These are phyloP conservation scores for Gopherus flavomarginatus DNA, from an alignment of 2,113 vertebrate genomes.

Conservation along the genomic window DNA sequence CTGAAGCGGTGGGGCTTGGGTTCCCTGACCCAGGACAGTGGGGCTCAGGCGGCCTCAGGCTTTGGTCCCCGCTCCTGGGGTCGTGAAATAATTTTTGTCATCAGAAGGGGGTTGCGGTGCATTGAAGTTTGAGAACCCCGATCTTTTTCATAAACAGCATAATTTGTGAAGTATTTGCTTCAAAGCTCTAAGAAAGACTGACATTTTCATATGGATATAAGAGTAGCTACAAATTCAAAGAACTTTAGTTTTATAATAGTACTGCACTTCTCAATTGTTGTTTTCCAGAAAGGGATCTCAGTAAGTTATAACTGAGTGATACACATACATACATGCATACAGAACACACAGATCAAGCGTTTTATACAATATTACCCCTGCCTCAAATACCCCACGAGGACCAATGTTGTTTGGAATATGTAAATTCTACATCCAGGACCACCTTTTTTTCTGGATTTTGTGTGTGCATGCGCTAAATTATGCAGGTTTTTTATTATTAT, in stretches of 20 bases:
- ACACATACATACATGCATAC: not conserved
- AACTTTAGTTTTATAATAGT: not conserved
- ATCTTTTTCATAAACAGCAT: conserved; percentile 31
- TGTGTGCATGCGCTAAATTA: not conserved
- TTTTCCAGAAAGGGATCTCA: not conserved
- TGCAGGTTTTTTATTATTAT: not conserved
- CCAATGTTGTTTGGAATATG: not conserved
- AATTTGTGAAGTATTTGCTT: conserved; percentile 21
- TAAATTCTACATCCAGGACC: not conserved
- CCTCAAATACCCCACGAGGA: not conserved
- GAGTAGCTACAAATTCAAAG: not conserved
- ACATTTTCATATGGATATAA: not conserved
- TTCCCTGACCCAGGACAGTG: too few species aligned
- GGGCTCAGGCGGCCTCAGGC: too few species aligned
- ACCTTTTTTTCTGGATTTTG: not conserved
- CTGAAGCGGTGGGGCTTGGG: too few species aligned
- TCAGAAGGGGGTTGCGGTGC: too few species aligned
- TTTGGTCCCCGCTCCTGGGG: too few species aligned
- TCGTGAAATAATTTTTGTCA: too few species aligned
- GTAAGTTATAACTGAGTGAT: not conserved
- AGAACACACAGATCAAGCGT: not conserved
- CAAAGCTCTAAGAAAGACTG: conserved; percentile 18
- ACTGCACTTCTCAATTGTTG: not conserved
- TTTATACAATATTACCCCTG: not conserved
- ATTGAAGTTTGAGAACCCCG: too few species aligned